A percentile compares a stretch with the other conserved stretches of the same genome.
Conservation (phyloP, 2,888 invertebrate species). For the Autographa gamma region DNA sequence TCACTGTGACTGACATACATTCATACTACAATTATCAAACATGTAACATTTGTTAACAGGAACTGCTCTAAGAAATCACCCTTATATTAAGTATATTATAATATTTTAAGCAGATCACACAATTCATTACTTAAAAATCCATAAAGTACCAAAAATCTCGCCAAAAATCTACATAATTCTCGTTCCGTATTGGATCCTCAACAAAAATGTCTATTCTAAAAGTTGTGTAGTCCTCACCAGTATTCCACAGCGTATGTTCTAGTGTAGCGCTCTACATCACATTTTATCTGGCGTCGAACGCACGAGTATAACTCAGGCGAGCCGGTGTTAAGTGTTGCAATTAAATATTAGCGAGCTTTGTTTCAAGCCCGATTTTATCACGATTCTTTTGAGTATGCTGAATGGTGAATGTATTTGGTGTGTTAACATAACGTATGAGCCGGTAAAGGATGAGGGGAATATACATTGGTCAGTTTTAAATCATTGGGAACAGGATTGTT, state of each 20-base stretch:
- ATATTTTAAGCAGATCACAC: too few relatives aligned
- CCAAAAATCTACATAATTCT: too few relatives aligned
- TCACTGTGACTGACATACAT: too few relatives aligned
- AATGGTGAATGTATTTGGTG: constrained; percentile 38
- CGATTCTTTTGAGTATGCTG: constrained; percentile 45
- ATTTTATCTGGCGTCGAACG: constrained; percentile 71
- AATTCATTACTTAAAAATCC: too few relatives aligned
- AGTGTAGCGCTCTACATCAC: constrained; percentile 72
- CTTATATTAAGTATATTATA: too few relatives aligned
- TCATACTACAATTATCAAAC: too few relatives aligned
- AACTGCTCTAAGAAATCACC: too few relatives aligned
- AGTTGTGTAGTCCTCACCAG: constrained; percentile 27
- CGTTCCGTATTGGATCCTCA: background rate
- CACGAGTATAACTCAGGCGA: constrained; percentile 71
- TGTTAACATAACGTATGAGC: constrained; percentile 31
- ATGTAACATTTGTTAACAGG: too few relatives aligned
- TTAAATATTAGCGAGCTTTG: constrained; percentile 61
- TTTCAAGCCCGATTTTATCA: constrained; percentile 55
- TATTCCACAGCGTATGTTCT: constrained; percentile 56
- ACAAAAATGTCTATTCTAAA: constrained; percentile 14
- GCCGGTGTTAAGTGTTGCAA: constrained; percentile 60
- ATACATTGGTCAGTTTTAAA: background rate
- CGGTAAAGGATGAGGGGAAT: background rate
- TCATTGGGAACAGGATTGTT: too few relatives aligned
- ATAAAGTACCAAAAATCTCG: too few relatives aligned